Evolutionary conservation across 2,797 vertebrate species (phyloP).

Genomic region (Coreius guichenoti): DNA sequence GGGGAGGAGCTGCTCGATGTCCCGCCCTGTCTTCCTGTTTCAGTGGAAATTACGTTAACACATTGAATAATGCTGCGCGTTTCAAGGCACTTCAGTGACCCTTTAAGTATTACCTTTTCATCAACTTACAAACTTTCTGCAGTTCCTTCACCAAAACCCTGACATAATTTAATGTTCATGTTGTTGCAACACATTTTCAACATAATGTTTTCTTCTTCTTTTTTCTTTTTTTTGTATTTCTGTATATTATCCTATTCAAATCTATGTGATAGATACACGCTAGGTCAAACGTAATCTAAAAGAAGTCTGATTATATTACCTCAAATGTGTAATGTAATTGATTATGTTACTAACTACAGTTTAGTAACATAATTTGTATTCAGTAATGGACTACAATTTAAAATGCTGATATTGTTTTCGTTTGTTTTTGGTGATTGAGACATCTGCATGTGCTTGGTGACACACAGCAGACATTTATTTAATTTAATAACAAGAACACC

Average conservation of each 20-base stretch:
- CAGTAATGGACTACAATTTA: not conserved
- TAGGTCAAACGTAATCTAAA: not conserved
- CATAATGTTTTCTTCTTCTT: no score
- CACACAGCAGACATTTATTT: not conserved
- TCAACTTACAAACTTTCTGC: not conserved
- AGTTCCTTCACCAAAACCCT: no score
- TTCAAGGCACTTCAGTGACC: no score
- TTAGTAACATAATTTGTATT: not conserved
- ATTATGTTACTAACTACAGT: not conserved
- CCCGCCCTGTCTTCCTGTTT: no score
- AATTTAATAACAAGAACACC: not conserved
- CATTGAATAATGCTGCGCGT: no score
- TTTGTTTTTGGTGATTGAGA: not conserved
- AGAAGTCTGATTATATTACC: not conserved
- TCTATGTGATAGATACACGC: not conserved
- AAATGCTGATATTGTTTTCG: not conserved
- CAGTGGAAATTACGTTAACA: no score
- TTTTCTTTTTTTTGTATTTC: no score
- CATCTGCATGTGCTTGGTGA: not conserved
- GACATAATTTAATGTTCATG: no score
- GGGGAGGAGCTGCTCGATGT: no score
- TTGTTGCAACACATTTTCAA: no score
- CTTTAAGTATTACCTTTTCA: not conserved
- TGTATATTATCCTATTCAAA: no score
- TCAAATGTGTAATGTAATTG: not conserved